Base-by-base conservation (phyloP, 2,797 vertebrate genomes). In the Acomys russatus region DNA sequence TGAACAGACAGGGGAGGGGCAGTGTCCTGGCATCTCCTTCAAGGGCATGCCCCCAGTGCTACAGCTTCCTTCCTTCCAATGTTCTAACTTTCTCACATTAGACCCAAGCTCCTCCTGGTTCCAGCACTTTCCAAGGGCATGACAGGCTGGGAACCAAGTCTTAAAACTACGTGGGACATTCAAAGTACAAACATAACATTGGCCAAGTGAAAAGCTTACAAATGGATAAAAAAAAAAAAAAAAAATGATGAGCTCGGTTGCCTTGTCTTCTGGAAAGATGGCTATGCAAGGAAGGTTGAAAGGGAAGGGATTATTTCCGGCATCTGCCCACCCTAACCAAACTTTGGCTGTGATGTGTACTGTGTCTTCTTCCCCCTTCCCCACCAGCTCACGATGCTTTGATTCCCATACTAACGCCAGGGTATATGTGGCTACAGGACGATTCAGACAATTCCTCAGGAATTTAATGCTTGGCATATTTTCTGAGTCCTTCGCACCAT, bases 181-280 rank as follows among this genome's bases (percentile, higher is more conserved):
- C 49, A 68, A 74, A 30, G 38, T 68, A 64, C 30, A 71, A 63
- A 71, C 49, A 1, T 15, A 44, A 6, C 2, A 28, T 3, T 68
- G n/a, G 23, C 30, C 33, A n/a, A 85, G 30, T 38, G 3, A 77
- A 90, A 77, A 82, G 28, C 56, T 64, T 54, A 63, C 10, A 28
- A 23, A 56, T 28, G 23, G 54, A 84, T 90, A 22, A n/a, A 91
- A 28, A 54, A 11, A 3, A 44, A 44, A 22, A n/a, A 91, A 28
- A 54, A 11, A 3, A 44, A 44, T 44, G 0, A 51, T 78, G 63
- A 44, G 86, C 74, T 77, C 6, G 12, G 35, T 71, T 61, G 23
- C 56, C 38, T 71, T 82, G 71, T 78, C 74, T 95, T 91, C 35
- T 56, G 77, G 44, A 79, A 91, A 54, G 59, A 20, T 64, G 92